Evolutionary conservation across 2,888 invertebrate species (phyloP).

Genomic region (Argyresthia goedartella): DNA sequence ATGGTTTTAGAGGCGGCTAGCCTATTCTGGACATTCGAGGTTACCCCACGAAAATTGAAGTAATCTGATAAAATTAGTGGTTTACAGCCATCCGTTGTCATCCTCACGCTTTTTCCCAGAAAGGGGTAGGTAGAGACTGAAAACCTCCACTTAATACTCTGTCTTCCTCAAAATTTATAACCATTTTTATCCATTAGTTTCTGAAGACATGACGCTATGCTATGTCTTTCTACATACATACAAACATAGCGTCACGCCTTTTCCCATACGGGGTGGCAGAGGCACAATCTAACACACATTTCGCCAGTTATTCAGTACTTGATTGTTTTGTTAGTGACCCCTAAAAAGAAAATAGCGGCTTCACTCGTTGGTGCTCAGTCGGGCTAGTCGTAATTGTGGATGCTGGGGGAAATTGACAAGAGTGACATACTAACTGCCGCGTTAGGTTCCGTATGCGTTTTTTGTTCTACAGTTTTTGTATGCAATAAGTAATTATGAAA

Average conservation of each 20-base stretch:
- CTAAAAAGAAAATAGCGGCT: constrained; percentile 33
- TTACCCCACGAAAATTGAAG: background rate
- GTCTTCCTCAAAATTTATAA: too few species aligned
- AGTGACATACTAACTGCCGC: constrained; percentile 3
- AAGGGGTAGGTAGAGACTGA: background rate
- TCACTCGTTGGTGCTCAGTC: constrained; percentile 29
- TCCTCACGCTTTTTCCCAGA: background rate
- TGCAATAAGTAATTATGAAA: background rate
- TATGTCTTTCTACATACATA: background rate
- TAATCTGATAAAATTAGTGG: background rate
- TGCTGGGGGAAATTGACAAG: constrained; percentile 38
- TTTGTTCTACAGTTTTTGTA: background rate
- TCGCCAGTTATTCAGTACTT: too few species aligned
- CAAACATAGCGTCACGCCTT: too few species aligned
- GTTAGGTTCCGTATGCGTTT: constrained; percentile 27
- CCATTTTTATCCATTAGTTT: too few species aligned
- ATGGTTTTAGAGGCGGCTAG: too few species aligned
- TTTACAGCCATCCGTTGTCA: background rate
- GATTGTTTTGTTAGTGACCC: background rate
- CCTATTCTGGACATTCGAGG: too few species aligned
- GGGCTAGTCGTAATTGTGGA: constrained; percentile 46
- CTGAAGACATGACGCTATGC: background rate
- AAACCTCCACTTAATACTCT: too few species aligned
- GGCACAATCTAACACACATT: too few species aligned
- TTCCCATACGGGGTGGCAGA: too few species aligned